Evolutionary conservation across 2,888 invertebrate species (phyloP).

Genomic region (Rhamphomyia laevipes): DNA sequence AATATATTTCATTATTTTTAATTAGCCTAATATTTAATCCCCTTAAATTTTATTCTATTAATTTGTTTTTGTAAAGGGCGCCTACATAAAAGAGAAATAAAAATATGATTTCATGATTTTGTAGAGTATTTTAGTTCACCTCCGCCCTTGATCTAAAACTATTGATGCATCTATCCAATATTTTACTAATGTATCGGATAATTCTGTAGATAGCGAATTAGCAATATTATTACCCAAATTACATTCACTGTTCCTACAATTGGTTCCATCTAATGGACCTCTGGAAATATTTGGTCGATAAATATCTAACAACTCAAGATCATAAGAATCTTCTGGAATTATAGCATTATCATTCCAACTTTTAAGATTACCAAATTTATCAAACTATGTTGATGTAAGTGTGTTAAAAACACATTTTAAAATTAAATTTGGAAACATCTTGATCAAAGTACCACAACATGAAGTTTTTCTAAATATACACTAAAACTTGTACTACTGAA

Average conservation of each 20-base stretch:
- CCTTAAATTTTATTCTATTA: no score
- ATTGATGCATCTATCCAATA: slow-evolving; percentile 72
- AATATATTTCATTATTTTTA: no score
- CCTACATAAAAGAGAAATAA: no score
- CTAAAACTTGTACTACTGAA: slow-evolving; percentile 81
- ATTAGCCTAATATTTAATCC: no score
- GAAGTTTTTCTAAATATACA: slow-evolving; percentile 76
- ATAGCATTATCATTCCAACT: slow-evolving; percentile 52
- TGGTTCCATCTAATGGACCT: slow-evolving; percentile 56
- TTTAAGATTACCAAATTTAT: slow-evolving; percentile 56
- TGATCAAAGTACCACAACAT: slow-evolving; percentile 35
- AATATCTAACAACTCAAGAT: slow-evolving; percentile 47
- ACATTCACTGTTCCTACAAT: slow-evolving; percentile 64
- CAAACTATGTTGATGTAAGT: slow-evolving; percentile 47
- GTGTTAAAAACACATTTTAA: background rate
- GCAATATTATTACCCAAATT: slow-evolving; percentile 73
- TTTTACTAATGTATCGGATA: slow-evolving; percentile 25
- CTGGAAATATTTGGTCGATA: slow-evolving; percentile 50
- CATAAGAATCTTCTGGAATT: slow-evolving; percentile 52
- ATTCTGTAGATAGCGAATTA: slow-evolving; percentile 47
- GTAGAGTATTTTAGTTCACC: slow-evolving; percentile 27
- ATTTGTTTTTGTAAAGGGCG: no score
- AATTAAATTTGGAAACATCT: background rate
- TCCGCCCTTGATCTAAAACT: slow-evolving; percentile 63
- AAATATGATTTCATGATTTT: no score